phyloP scores from a whole-genome alignment of 2,797 vertebrate species.

The Phylloscopus collybita region DNA sequence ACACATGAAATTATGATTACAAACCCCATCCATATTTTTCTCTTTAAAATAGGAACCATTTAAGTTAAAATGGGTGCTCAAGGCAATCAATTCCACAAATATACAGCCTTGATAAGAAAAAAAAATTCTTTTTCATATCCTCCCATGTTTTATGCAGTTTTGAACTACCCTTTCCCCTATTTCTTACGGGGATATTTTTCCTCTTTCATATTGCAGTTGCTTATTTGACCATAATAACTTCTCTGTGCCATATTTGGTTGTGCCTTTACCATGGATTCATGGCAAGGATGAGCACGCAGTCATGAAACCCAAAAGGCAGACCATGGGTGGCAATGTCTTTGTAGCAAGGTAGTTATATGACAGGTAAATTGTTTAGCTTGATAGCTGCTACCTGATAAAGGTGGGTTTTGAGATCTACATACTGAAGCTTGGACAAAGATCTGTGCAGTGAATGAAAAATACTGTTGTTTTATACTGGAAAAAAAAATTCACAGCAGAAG shows the following conservation, averaged over 20 bases:
- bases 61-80: neutral
- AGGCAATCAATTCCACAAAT: neutral
- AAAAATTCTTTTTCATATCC: neutral
- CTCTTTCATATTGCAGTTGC: neutral
- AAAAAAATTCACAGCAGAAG: neutral
- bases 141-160: neutral
- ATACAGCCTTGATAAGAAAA: neutral
- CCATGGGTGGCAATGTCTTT: neutral
- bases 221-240: neutral
- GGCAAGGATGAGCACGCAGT: neutral
- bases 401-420: neutral
- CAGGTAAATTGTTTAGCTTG: neutral
- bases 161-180: neutral
- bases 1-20: neutral
- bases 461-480: rapidly evolving
- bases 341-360: neutral
- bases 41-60: neutral
- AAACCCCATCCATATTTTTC: neutral
- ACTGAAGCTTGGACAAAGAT: neutral
- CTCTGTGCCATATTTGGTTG: neutral
- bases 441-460: neutral
- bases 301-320: neutral
- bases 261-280: neutral
- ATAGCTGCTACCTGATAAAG: neutral
- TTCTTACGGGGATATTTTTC: neutral